Base-by-base conservation (phyloP, 2,797 vertebrate species). In the Melopsittacus undulatus region DNA sequence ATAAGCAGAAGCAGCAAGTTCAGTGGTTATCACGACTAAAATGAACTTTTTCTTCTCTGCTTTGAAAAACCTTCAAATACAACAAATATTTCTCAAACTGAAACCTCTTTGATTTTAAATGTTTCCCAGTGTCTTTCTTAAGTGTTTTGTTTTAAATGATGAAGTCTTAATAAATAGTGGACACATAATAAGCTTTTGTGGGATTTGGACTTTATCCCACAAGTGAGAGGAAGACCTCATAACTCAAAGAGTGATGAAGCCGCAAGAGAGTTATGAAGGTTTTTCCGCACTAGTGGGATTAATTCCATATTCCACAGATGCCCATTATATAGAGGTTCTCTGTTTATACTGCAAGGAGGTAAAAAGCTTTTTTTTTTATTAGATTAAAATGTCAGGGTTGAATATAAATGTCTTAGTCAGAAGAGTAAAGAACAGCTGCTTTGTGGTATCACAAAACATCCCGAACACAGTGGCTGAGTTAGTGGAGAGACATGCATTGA, bases 251-350 rank as follows among this genome's bases (percentile, higher is more conserved):
- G 95, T 97, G 97, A 97, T 97, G 97, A 97, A 97, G 96, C 96
- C 96, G 46, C 97, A 97, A 96, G 97, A 97, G 95, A 97, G 95
- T 97, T 97, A 95, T 97, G 97, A 95, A 97, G 94, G 94, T 97
- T 97, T 97, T 97, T 97, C 97, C 95, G 52, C 95, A 96, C 94
- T 96, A 94, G 96, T 95, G 96, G 97, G 95, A 97, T 97, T 97
- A 97, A 97, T 97, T 97, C 94, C 96, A 96, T 97, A 97, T 94
- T 97, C 96, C 96, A 97, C 97, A 97, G 96, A 97, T 97, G 95
- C 94, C 96, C 94, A 96, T 97, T 97, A 97, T 97, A 97, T 96
- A 96, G 96, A 97, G 96, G 96, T 80, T 97, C 95, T 96, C 94
- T 97, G 96, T 97, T 97, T 97, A 97, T 95, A 97, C 92, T 94